Base-by-base conservation (phyloP, 2,113 vertebrate genomes). In the Cranoglanis bouderius region DNA sequence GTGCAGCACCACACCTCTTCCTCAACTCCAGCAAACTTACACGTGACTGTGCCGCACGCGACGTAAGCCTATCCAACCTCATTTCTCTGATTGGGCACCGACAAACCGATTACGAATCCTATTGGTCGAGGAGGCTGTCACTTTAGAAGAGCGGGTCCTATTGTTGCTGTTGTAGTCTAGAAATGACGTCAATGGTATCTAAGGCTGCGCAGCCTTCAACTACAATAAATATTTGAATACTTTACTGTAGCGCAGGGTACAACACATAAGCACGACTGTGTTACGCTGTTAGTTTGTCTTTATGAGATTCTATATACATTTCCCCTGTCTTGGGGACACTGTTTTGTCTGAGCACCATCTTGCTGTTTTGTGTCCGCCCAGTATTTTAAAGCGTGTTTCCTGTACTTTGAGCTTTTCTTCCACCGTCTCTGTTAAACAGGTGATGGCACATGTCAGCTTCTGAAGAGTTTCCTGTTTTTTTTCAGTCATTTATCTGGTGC, bases 131-230 rank as follows among this genome's bases (percentile, higher is more conserved):
- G 13, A 21, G 43, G 13, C 43, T 72, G 94, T 81, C 92, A 82
- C 61, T 95, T 70, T 7, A 74, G 92, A 74, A 78, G 32, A 77
- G 43, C 92, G 91, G 87, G 93, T 92, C 94, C 93, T 92, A 91
- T 90, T 74, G 92, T 93, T 89, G 83, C 82, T 91, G 93, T 93
- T 93, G 94, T 94, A 90, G 91, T 92, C 91, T 89, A 75, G 91
- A 93, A 92, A 88, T 95, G 94, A 95, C 95, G 95, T 96, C 94
- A 95, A 92, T 92, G 84, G 91, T 93, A 82, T 89, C 92, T 91
- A 93, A 93, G 91, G 91, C 90, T 89, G 83, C 89, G 70, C 78
- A 85, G 63, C 86, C 57, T 88, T 74, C 86, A 82, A 88, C 81
- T 61, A 35, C 61, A 80, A 83, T 86, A 85, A 90, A 87, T 61